Percentiles rank a stretch among this genome's conserved stretches.
Evolutionary conservation across 2,797 vertebrate genomes (phyloP).

Genomic region (Acanthurus leucopareius): DNA sequence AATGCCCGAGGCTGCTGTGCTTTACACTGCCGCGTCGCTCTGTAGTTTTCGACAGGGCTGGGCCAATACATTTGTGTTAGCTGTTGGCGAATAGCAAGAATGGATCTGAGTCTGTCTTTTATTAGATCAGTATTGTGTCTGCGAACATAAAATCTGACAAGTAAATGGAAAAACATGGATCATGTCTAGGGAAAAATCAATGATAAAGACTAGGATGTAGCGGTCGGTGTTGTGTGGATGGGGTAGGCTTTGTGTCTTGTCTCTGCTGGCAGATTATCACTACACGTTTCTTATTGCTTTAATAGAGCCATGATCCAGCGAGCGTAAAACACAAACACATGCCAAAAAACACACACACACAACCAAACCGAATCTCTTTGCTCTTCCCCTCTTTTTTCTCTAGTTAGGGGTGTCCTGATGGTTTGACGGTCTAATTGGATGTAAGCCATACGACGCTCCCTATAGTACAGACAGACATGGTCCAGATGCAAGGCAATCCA

Average conservation of each 20-base stretch:
- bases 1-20: conserved; percentile 43
- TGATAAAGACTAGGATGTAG: conserved; percentile 66
- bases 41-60: conserved; percentile 27
- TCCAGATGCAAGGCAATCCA: conserved; percentile 64
- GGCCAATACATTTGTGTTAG: conserved; percentile 66
- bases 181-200: conserved; percentile 67
- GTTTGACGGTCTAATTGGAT: conserved; percentile 70
- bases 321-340: background rate
- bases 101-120: conserved; percentile 62
- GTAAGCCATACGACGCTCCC: conserved; percentile 51
- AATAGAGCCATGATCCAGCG: conserved; percentile 65
- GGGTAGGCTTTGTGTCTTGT: conserved; percentile 54
- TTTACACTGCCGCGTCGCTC: conserved; percentile 11
- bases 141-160: conserved; percentile 79
- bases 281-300: conserved; percentile 67
- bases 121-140: conserved; percentile 78
- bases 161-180: conserved; percentile 82
- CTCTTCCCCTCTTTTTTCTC: background rate
- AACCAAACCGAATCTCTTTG: background rate
- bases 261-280: conserved; percentile 62
- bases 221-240: conserved; percentile 30
- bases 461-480: conserved; percentile 20
- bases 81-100: conserved; percentile 53
- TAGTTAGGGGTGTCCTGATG: conserved; percentile 48
- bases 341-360: conserved; percentile 2